A percentile compares a stretch with the other conserved stretches of the same genome.
These are phyloP conservation scores for Cirrhinus molitorella DNA, from an alignment of 2,797 vertebrate genomes.

Conservation along the genomic window DNA sequence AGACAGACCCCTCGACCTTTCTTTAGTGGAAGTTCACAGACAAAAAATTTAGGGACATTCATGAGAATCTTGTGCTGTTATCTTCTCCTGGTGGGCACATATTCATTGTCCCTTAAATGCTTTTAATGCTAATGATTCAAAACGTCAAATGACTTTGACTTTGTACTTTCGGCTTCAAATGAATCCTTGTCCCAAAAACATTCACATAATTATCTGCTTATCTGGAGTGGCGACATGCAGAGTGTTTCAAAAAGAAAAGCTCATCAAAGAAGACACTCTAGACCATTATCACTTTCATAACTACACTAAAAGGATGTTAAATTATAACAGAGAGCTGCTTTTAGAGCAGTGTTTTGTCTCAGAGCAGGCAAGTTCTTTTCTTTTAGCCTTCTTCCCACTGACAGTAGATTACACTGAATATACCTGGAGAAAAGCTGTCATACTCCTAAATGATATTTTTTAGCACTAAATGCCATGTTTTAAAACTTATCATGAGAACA, in stretches of 20 bases:
- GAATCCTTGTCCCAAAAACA: constrained; percentile 18
- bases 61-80: background rate
- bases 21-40: background rate
- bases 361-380: background rate
- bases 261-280: constrained; percentile 34
- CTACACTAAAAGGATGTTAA: constrained; percentile 36
- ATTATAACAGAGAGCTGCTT: constrained; percentile 35
- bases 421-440: constrained; percentile 7
- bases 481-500: constrained; percentile 9
- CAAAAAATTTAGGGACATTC: background rate
- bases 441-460: constrained; percentile 11
- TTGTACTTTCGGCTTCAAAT: constrained; percentile 13
- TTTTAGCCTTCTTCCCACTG: background rate
- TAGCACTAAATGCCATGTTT: constrained; percentile 26
- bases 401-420: constrained; percentile 16
- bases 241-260: constrained; percentile 20
- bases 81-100: constrained; percentile 17
- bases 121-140: constrained; percentile 39
- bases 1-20: background rate
- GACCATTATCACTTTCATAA: constrained; percentile 44
- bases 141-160: constrained; percentile 19
- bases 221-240: constrained; percentile 23
- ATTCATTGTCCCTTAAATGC: constrained; percentile 12
- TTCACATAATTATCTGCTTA: constrained; percentile 40
- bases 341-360: constrained; percentile 23